Evolutionary conservation across 2,797 vertebrate species (phyloP).

Genomic region (Sebastiscus albofasciatus): DNA sequence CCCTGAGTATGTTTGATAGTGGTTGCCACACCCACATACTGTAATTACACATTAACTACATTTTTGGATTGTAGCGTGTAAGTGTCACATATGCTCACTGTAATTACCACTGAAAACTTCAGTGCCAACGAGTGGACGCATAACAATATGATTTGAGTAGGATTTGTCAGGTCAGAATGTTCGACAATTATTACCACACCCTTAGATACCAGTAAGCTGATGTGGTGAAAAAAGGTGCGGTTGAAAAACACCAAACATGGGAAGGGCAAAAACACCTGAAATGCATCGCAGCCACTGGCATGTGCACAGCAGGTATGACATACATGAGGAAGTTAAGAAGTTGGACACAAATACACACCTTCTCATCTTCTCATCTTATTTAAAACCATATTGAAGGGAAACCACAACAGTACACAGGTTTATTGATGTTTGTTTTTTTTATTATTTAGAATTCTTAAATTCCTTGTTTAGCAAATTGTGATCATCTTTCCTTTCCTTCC

Average conservation of each 20-base stretch:
- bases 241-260: not conserved
- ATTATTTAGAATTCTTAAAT: not conserved
- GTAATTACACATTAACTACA: too few species aligned
- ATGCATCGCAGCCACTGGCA: not conserved
- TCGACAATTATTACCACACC: conserved; percentile 1
- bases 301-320: not conserved
- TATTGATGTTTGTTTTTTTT: not conserved
- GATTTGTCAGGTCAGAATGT: not conserved
- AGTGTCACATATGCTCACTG: not conserved
- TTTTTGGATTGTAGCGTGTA: too few species aligned
- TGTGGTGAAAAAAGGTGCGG: not conserved
- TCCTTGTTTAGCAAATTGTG: not conserved
- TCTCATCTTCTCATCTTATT: not conserved
- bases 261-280: not conserved
- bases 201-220: not conserved
- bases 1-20: not conserved
- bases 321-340: not conserved
- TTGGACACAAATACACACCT: not conserved
- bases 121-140: not conserved
- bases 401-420: not conserved
- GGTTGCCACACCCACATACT: not conserved
- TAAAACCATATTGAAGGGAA: not conserved
- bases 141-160: not conserved
- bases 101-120: not conserved
- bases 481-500: not conserved